Percentiles rank a stretch among this genome's conserved stretches.
Evolutionary conservation across 2,113 vertebrate genomes (phyloP).

Genomic region (Mustela lutreola): DNA sequence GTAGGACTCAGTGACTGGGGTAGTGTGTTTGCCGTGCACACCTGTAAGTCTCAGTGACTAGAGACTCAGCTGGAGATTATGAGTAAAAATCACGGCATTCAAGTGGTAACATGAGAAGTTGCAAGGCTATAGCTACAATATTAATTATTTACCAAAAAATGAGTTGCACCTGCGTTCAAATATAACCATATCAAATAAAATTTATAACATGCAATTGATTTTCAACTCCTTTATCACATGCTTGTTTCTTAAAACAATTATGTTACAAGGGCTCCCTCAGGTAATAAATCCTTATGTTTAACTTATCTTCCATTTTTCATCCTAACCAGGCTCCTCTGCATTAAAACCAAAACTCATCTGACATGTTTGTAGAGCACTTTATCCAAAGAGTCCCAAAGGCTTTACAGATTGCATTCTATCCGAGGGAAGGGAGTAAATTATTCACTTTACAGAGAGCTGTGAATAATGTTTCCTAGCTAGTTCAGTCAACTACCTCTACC

Average conservation of each 20-base stretch:
- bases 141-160: slow-evolving; percentile 68
- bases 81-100: not conserved
- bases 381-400: slow-evolving; percentile 75
- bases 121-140: not conserved
- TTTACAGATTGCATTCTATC: slow-evolving; percentile 39
- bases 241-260: slow-evolving; percentile 73
- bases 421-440: slow-evolving; percentile 60
- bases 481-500: not conserved
- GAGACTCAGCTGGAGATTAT: not conserved
- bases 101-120: not conserved
- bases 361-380: slow-evolving; percentile 66
- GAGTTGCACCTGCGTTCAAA: slow-evolving; percentile 68
- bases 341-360: slow-evolving; percentile 70
- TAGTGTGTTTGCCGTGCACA: not conserved
- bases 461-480: slow-evolving; percentile 22
- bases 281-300: slow-evolving; percentile 66
- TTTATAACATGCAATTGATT: slow-evolving; percentile 42
- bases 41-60: not conserved
- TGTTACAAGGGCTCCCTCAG: slow-evolving; percentile 58
- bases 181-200: slow-evolving; percentile 22
- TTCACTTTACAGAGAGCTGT: slow-evolving; percentile 43
- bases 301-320: slow-evolving; percentile 32
- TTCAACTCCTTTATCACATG: slow-evolving; percentile 42
- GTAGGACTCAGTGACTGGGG: no score
- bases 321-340: slow-evolving; percentile 41